phyloP scores from a whole-genome alignment of 2,888 invertebrate genomes.

The Ceratothoa steindachneri region DNA sequence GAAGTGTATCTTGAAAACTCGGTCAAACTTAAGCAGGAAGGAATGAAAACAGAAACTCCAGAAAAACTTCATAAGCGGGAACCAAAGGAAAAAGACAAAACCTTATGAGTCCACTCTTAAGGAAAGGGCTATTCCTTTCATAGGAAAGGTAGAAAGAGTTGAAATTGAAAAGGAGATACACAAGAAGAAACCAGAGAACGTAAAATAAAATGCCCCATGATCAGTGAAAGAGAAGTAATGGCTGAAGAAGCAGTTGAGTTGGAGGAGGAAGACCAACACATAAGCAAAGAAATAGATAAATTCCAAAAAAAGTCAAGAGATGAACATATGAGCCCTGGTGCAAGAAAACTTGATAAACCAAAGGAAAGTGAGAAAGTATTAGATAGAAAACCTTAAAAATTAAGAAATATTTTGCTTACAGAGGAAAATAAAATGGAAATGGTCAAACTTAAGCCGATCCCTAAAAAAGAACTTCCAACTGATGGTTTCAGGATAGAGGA shows the following conservation, averaged over 20 bases:
- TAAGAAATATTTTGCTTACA: neutral
- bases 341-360: conserved; percentile 2
- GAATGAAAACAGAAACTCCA: neutral
- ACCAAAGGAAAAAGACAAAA: neutral
- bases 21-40: too few species aligned
- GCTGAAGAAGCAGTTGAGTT: neutral
- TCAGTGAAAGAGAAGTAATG: neutral
- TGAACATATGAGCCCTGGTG: too few species aligned
- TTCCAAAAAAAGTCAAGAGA: too few species aligned
- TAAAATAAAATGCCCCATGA: neutral
- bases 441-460: neutral
- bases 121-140: too few species aligned
- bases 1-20: too few species aligned
- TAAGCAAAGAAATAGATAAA: too few species aligned
- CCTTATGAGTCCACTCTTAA: too few species aligned
- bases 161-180: neutral
- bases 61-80: neutral
- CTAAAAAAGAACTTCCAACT: neutral
- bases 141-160: neutral
- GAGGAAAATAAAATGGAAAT: neutral
- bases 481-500: neutral
- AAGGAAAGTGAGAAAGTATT: neutral
- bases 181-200: neutral
- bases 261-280: conserved; percentile 17
- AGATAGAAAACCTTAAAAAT: neutral